Percentiles rank a stretch among this genome's conserved stretches.
Conservation (phyloP, 2,113 vertebrate genomes). For the Pandion haliaetus region DNA sequence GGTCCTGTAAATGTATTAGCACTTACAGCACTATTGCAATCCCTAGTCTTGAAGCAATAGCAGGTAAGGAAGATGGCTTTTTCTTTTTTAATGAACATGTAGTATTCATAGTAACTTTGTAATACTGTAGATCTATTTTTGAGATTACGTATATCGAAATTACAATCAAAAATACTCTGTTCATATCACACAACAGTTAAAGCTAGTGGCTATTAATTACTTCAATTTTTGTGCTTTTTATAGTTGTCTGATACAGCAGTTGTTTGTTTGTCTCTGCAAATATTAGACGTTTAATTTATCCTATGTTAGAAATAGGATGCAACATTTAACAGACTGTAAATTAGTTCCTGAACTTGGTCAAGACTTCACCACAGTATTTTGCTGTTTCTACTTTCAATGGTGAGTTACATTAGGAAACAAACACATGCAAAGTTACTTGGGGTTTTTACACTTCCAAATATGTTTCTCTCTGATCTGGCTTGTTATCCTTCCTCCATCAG, state of each 20-base stretch:
- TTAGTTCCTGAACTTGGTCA: not conserved
- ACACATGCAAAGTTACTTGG: not conserved
- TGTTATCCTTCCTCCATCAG: not conserved
- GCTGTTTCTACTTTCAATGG: not conserved
- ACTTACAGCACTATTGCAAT: constrained; percentile 92
- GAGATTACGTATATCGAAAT: not conserved
- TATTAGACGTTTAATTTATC: not conserved
- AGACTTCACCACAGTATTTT: not conserved
- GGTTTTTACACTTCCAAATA: not conserved
- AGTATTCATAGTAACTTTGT: not conserved
- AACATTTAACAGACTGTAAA: not conserved
- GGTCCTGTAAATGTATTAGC: constrained; percentile 89
- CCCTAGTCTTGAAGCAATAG: constrained; percentile 90
- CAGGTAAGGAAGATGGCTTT: constrained; percentile 76
- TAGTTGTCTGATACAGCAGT: not conserved
- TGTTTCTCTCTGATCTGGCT: not conserved
- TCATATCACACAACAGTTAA: not conserved
- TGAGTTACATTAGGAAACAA: not conserved
- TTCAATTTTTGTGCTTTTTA: not conserved
- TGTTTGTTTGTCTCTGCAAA: not conserved
- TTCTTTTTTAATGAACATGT: not conserved
- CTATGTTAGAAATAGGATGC: not conserved
- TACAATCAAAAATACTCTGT: not conserved
- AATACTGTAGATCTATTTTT: not conserved
- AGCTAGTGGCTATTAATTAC: not conserved